These are phyloP conservation scores for Ips typographus DNA, from an alignment of 1,140 invertebrate species.

Conservation along the genomic window DNA sequence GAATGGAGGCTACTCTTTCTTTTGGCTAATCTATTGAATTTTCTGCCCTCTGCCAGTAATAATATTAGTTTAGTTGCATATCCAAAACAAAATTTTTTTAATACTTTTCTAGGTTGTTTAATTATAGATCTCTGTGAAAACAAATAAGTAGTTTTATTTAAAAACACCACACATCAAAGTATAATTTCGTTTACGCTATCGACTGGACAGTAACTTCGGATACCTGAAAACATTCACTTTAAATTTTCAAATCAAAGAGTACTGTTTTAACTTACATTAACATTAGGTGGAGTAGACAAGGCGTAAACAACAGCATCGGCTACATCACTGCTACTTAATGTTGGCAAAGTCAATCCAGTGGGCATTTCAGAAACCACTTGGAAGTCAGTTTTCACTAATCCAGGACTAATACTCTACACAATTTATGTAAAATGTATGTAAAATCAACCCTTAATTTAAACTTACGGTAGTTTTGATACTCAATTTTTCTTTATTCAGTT, in stretches of 20 bases:
- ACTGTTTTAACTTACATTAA: conserved; percentile 52
- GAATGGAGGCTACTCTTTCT: too few relatives aligned
- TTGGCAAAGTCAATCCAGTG: background rate
- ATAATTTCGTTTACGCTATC: conserved; percentile 6
- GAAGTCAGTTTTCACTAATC: conserved; percentile 56
- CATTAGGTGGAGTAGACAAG: conserved; percentile 54
- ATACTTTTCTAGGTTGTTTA: too few relatives aligned
- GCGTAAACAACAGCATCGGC: conserved; percentile 57
- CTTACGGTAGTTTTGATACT: conserved; percentile 56
- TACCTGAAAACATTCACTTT: conserved; percentile 26
- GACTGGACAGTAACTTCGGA: conserved; percentile 33
- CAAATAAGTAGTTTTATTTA: background rate
- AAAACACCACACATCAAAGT: conserved; percentile 5
- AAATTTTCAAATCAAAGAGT: background rate
- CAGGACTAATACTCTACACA: conserved; percentile 52
- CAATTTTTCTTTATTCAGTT: conserved; percentile 52
- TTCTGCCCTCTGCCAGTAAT: too few relatives aligned
- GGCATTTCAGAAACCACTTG: conserved; percentile 39
- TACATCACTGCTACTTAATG: conserved; percentile 52
- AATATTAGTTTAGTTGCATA: too few relatives aligned
- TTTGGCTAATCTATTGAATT: too few relatives aligned
- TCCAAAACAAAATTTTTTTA: too few relatives aligned
- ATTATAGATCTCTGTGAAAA: too few relatives aligned
- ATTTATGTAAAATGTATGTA: background rate
- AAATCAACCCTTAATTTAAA: background rate